phyloP scores from a whole-genome alignment of 2,888 invertebrate species.

The Liopterus haemorrhoidalis region DNA sequence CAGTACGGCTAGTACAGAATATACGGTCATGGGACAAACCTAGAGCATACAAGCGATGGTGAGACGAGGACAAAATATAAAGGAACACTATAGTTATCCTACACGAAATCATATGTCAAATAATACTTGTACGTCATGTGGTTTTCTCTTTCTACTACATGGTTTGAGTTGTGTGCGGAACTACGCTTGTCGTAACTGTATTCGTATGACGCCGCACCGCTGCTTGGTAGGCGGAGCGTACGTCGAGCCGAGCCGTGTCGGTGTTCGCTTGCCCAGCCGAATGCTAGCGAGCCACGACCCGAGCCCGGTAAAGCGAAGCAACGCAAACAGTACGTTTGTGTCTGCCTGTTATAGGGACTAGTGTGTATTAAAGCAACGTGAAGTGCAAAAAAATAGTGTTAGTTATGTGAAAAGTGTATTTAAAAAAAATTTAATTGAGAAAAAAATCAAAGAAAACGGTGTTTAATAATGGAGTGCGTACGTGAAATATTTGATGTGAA shows the following conservation, averaged over 20 bases:
- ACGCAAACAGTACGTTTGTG: slow-evolving; percentile 21
- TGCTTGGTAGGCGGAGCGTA: slow-evolving; percentile 29
- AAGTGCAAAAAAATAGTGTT: slow-evolving; percentile 35
- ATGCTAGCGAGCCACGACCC: slow-evolving; percentile 18
- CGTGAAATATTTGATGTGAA: slow-evolving; percentile 29
- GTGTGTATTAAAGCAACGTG: slow-evolving; percentile 20
- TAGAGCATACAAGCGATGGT: slow-evolving; percentile 4
- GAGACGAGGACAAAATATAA: slow-evolving; percentile 41
- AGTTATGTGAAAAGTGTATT: slow-evolving; percentile 31
- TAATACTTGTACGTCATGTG: slow-evolving; percentile 31
- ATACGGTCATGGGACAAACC: slow-evolving; percentile 16
- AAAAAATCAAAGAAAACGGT: slow-evolving; percentile 32
- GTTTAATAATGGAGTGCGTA: slow-evolving; percentile 30
- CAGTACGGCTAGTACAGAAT: too few species aligned
- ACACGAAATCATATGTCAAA: slow-evolving; percentile 41
- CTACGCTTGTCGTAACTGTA: slow-evolving; percentile 12
- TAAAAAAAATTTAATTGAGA: slow-evolving; percentile 24
- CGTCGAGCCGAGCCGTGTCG: slow-evolving; percentile 28
- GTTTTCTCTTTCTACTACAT: slow-evolving; percentile 36
- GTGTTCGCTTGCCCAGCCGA: slow-evolving; percentile 21
- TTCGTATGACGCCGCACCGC: slow-evolving; percentile 20
- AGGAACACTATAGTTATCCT: slow-evolving; percentile 42
- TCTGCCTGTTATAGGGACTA: slow-evolving; percentile 19
- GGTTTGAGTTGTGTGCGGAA: slow-evolving; percentile 2
- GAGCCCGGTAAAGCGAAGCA: slow-evolving; percentile 19